phyloP scores from a whole-genome alignment of 2,113 vertebrate species.

The Holacanthus passer region DNA sequence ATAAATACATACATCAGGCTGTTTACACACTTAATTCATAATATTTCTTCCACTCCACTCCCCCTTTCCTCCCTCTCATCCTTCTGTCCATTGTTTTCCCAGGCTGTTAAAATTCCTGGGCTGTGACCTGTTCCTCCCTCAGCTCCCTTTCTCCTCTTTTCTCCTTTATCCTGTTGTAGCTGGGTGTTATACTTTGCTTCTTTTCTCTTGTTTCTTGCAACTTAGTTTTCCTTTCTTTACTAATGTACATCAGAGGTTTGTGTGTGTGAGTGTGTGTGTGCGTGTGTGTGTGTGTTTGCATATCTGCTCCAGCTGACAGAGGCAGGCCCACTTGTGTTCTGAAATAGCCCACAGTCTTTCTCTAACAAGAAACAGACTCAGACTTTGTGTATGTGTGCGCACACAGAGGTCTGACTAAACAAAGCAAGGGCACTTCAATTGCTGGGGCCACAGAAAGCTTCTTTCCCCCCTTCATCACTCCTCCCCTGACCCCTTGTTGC shows the following conservation, averaged over 20 bases:
- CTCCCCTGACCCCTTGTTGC: conserved; percentile 57
- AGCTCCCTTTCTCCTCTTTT: conserved; percentile 44
- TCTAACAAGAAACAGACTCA: conserved; percentile 67
- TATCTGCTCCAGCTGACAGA: conserved; percentile 52
- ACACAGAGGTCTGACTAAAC: conserved; percentile 68
- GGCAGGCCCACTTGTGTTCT: conserved; percentile 34
- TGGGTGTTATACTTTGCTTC: background rate
- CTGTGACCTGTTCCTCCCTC: conserved; percentile 68
- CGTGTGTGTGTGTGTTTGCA: conserved; percentile 24
- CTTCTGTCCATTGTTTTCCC: conserved; percentile 80
- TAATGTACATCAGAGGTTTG: background rate
- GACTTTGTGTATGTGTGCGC: conserved; percentile 32
- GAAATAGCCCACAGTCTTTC: conserved; percentile 47
- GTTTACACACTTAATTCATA: conserved; percentile 50
- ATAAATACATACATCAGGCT: conserved; percentile 11
- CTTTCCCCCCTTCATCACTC: conserved; percentile 65
- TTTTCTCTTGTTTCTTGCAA: conserved; percentile 25
- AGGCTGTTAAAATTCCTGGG: conserved; percentile 81
- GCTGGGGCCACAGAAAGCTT: conserved; percentile 55
- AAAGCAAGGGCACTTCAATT: conserved; percentile 72
- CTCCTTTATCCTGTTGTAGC: conserved; percentile 44
- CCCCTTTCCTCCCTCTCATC: conserved; percentile 50
- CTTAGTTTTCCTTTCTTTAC: conserved; percentile 12
- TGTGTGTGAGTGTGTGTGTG: conserved; percentile 21
- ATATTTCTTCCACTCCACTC: conserved; percentile 16